phyloP scores from a whole-genome alignment of 2,888 invertebrate species.

The Malthinus seriepunctatus region DNA sequence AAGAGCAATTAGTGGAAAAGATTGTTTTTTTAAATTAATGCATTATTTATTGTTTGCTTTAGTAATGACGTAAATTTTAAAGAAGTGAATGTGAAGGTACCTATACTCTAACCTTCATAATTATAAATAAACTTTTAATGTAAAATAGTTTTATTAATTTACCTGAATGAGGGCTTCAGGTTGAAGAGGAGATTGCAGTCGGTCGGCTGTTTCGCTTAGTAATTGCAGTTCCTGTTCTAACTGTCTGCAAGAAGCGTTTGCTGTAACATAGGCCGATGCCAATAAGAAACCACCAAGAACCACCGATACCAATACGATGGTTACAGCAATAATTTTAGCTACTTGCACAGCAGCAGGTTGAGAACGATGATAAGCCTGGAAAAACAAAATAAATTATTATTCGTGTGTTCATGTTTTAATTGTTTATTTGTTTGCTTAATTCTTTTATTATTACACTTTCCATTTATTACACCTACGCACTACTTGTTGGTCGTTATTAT shows the following conservation, averaged over 20 bases:
- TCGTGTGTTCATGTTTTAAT: too few relatives aligned
- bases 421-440: background rate
- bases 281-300: constrained; percentile 82
- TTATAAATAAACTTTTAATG: too few relatives aligned
- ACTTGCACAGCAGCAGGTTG: constrained; percentile 82
- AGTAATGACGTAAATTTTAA: background rate
- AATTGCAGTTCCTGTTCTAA: constrained; percentile 74
- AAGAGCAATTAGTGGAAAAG: too few relatives aligned
- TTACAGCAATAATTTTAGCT: constrained; percentile 81
- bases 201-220: constrained; percentile 65
- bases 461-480: too few relatives aligned
- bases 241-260: constrained; percentile 78
- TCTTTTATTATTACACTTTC: background rate
- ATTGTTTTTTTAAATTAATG: too few relatives aligned
- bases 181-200: constrained; percentile 48
- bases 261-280: constrained; percentile 82
- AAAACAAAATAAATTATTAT: too few relatives aligned
- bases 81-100: too few relatives aligned
- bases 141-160: constrained; percentile 29
- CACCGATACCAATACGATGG: constrained; percentile 78
- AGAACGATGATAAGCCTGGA: constrained; percentile 80
- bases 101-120: too few relatives aligned
- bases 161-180: constrained; percentile 73
- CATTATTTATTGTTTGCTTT: background rate
- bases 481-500: too few relatives aligned